These are phyloP conservation scores for Danio choprae DNA, from an alignment of 2,797 vertebrate species.

Conservation along the genomic window DNA sequence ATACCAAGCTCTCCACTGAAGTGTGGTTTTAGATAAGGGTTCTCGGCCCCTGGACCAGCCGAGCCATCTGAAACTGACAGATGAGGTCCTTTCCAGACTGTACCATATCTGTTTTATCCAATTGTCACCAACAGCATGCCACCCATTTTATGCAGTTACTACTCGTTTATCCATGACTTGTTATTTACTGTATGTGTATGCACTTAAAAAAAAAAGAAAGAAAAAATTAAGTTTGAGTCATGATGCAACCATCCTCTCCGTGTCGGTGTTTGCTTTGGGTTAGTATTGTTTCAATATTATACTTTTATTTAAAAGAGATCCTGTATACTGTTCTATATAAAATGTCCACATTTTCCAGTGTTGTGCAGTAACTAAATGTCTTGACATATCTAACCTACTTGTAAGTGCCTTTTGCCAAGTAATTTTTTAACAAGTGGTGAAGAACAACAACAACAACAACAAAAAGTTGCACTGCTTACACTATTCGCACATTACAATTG, in stretches of 20 bases:
- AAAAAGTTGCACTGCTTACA: too few relatives aligned
- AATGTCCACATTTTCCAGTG: background rate
- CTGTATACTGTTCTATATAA: background rate
- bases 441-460: too few relatives aligned
- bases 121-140: background rate
- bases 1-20: background rate
- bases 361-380: too few relatives aligned
- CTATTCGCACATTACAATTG: too few relatives aligned
- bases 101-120: background rate
- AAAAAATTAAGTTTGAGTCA: background rate
- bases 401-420: too few relatives aligned
- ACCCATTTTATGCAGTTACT: background rate
- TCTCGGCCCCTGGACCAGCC: background rate
- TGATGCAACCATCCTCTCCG: background rate
- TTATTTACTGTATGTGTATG: too few relatives aligned
- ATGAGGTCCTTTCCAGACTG: background rate
- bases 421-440: too few relatives aligned
- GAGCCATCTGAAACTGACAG: slow-evolving; percentile 12
- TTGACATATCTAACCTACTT: too few relatives aligned
- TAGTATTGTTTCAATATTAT: slow-evolving; percentile 1
- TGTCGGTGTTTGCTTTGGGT: background rate
- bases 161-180: background rate
- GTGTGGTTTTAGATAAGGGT: background rate
- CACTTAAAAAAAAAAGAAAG: background rate
- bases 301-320: background rate